Base-by-base conservation (phyloP, 2,888 invertebrate species). In the Odontocolon sp. region DNA sequence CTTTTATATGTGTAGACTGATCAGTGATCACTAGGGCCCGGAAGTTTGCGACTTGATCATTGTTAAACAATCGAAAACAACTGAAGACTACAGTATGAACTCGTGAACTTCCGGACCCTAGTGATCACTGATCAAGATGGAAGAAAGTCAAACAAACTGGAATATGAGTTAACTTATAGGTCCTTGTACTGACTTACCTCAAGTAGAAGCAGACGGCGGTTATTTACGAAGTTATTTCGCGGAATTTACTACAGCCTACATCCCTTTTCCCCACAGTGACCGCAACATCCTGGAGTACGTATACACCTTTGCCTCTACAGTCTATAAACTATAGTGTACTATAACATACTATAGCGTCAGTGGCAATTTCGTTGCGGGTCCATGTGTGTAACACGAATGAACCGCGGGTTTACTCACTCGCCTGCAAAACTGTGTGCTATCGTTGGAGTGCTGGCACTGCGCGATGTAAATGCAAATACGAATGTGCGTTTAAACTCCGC, bases 391-490 rank as follows among this genome's bases (percentile, higher is more conserved):
- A 18, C 52, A 5, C 18, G 38, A 47, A 56, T 28, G 54, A 38
- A 56, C 33, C 6, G 28, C n/a, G 59, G 36, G 54, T 18, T 45
- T 26, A 50, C 33, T 8, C 16, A 2, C 36, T 14, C 3, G 33
- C 31, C 40, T 40, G 23, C 23, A 21, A 21, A n/a, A 8, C n/a
- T 26, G 28, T 40, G 21, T 23, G 38, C 21, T 11, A 1, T 8
- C 11, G 9, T 0, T 11, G 56, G 33, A 56, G 56, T 18, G 33
- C 18, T 9, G n/a, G 21, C 21, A 36, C 36, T 42, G 26, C 11
- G 28, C 73, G 66, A 77, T 79, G 79, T 79, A 77, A 77, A 79
- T 79, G 77, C 79, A 79, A 79, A 79, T 79, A 72, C 52, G 66
- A 52, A 40, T 56, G 47, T 40, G 70, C 66, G 45, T 70, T 66